Evolutionary conservation across 2,797 vertebrate species (phyloP).

Genomic region (Tamandua tetradactyla): DNA sequence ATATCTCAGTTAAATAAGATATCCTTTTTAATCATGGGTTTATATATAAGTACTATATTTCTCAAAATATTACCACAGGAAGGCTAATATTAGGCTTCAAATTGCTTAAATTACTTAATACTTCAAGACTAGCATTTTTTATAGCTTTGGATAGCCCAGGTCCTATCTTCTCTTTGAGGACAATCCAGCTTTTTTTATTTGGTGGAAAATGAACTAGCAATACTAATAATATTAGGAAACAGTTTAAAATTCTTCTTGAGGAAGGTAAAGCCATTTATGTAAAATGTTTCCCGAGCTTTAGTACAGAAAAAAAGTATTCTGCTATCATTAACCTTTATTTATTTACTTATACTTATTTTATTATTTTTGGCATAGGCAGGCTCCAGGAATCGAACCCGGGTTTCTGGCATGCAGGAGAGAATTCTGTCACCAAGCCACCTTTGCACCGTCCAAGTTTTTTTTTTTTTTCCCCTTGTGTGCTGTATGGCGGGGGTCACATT

Average conservation of each 20-base stretch:
- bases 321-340: background rate
- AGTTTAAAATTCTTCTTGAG: slow-evolving; percentile 16
- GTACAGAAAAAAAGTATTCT: background rate
- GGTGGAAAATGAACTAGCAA: background rate
- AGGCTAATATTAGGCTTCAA: slow-evolving; percentile 9
- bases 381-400: no score
- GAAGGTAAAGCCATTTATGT: background rate
- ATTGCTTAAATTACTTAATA: background rate
- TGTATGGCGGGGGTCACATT: no score
- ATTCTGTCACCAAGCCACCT: no score
- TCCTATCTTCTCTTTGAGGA: background rate
- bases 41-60: background rate
- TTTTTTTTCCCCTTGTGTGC: no score
- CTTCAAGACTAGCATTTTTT: slow-evolving; percentile 4
- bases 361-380: no score
- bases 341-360: no score
- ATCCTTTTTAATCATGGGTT: background rate
- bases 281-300: slow-evolving; percentile 2
- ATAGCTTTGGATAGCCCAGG: background rate
- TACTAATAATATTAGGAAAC: background rate
- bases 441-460: no score
- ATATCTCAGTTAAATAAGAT: background rate
- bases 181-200: background rate
- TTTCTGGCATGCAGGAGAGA: no score
- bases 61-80: background rate